Evolutionary conservation across 2,888 invertebrate genomes (phyloP), one percentile per base, ranked within the genome.

Genomic region (Brenthis ino): DNA sequence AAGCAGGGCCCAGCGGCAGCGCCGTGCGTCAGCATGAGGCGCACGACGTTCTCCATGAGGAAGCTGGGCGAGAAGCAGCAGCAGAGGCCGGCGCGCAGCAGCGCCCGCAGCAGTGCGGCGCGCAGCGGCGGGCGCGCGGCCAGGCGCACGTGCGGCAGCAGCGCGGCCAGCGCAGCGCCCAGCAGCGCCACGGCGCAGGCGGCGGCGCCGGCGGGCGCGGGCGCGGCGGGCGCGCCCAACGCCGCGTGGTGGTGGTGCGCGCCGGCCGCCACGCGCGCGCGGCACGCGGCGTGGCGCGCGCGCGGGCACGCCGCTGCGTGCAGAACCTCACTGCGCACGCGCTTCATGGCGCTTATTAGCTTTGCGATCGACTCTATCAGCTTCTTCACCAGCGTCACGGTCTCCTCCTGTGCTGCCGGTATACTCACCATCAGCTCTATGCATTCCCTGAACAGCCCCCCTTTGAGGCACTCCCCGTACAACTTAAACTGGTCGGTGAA

Each of bases 161-260:
- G 79, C 0, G 91, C 84, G 0, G 93, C 85, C 1, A 95, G 81
- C 0, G 93, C 92, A 70, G 93, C 93, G 77, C 94, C 94, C 0
- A 95, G 79, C 0, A 94, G 87, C 0, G 95, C 91, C 0, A 95
- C 86, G 77, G 94, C 94, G 79, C 95, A 95, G 0, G 90, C 83
- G 33, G 93, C 85, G 16, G 93, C 86, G 77, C 94, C 94, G 79
- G 54, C 95, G 95, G 0, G 90, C 83, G 33, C 93, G n/a, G 93
- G 87, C 6, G 86, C 76, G 69, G 88, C 79, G 8, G 93, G 88
- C 6, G 87, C 87, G 0, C 95, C 95, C 28, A 95, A 88, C 0
- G 93, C 80, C 75, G 94, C 93, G 73, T 94, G 94, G 77, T 95
- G 95, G 76, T 95, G 95, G 78, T 94, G 93, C 81, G 89, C 85